Percentiles rank a stretch among this genome's conserved stretches.
These are phyloP conservation scores for Craseonycteris thonglongyai DNA, from an alignment of 2,113 vertebrate genomes.

Conservation along the genomic window DNA sequence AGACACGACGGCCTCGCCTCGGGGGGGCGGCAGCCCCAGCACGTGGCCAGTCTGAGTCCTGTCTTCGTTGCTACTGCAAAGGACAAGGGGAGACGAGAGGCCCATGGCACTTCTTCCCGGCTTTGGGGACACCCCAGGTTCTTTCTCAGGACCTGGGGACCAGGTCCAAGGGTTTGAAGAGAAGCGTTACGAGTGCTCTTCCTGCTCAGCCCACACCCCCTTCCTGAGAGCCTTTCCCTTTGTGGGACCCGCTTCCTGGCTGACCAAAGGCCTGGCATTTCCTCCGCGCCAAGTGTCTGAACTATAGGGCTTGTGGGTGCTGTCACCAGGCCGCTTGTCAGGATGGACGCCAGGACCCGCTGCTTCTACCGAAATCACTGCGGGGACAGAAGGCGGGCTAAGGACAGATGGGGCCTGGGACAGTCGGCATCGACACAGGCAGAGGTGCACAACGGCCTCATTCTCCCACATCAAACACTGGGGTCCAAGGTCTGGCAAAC, in stretches of 20 bases:
- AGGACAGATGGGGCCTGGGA: not conserved
- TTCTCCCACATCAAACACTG: not conserved
- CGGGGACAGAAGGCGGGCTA: not conserved
- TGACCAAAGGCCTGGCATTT: not conserved
- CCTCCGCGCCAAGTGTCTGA: not conserved
- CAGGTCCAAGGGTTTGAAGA: fast-evolving
- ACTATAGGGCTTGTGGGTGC: fast-evolving
- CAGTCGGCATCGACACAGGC: fast-evolving
- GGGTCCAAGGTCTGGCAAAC: not conserved
- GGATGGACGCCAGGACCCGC: fast-evolving
- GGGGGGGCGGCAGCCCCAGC: slow-evolving; percentile 77
- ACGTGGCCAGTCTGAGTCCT: slow-evolving; percentile 90
- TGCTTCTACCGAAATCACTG: not conserved
- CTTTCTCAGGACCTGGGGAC: fast-evolving
- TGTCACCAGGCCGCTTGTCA: fast-evolving
- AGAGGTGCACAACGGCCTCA: not conserved
- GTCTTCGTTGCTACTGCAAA: slow-evolving; percentile 59
- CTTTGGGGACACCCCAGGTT: fast-evolving
- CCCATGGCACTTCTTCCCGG: fast-evolving
- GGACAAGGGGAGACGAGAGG: not conserved
- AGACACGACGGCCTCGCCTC: slow-evolving; percentile 73
- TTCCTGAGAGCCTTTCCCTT: not conserved
- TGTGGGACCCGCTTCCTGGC: not conserved
- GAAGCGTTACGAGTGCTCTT: not conserved
- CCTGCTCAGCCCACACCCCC: not conserved